Percentiles rank a stretch among this genome's conserved stretches.
phyloP scores from a whole-genome alignment of 2,888 invertebrate species.

The Latrodectus hesperus region DNA sequence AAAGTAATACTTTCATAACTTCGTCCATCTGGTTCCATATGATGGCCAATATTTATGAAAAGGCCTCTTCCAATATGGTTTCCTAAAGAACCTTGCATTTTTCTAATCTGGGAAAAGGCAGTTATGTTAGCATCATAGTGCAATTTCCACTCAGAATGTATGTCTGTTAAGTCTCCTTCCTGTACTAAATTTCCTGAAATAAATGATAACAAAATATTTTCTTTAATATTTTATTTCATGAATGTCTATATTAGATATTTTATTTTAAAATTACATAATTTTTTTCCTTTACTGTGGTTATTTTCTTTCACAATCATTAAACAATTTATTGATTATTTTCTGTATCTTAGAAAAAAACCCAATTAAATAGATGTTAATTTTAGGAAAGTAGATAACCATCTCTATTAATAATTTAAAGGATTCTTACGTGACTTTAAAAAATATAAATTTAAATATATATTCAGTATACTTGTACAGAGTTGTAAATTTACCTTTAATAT shows the following conservation, averaged over 20 bases:
- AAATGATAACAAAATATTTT: not conserved
- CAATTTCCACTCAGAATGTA: slow-evolving; percentile 40
- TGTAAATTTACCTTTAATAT: slow-evolving; percentile 44
- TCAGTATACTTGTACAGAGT: not conserved
- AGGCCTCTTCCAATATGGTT: slow-evolving; percentile 34
- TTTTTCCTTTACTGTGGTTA: too few species aligned
- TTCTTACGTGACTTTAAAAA: not conserved
- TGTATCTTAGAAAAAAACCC: not conserved
- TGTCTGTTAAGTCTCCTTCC: slow-evolving; percentile 31
- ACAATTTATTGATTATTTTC: not conserved
- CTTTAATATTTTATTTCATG: too few species aligned
- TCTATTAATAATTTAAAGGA: too few species aligned
- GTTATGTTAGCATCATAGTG: slow-evolving; percentile 34
- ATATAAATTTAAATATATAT: not conserved
- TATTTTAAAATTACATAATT: too few species aligned
- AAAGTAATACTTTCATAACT: slow-evolving; percentile 59
- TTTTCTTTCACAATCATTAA: not conserved
- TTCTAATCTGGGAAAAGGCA: slow-evolving; percentile 51
- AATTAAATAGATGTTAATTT: not conserved
- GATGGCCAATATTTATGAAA: slow-evolving; percentile 32
- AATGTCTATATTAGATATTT: too few species aligned
- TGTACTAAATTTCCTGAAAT: slow-evolving; percentile 52
- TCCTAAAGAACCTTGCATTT: slow-evolving; percentile 27
- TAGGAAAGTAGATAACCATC: too few species aligned
- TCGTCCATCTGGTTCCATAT: slow-evolving; percentile 51